Percentiles rank a stretch among this genome's conserved stretches.
These are phyloP conservation scores for Caenorhabditis afra DNA, from an alignment of 2,888 invertebrate species.

Conservation along the genomic window DNA sequence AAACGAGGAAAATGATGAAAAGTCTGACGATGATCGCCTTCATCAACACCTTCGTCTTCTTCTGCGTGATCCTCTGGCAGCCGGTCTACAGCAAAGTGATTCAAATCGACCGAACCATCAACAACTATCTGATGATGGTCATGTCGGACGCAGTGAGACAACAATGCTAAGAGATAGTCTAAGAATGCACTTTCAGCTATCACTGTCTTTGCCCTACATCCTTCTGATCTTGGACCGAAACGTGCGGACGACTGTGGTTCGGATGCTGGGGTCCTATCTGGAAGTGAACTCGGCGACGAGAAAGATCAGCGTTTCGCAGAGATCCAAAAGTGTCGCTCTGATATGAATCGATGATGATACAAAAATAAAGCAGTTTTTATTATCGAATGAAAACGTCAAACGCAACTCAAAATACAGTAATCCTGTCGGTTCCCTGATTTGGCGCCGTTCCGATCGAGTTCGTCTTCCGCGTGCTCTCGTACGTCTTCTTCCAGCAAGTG, in stretches of 20 bases:
- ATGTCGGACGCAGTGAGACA: slow-evolving; percentile 10
- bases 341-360: too few species aligned
- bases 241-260: neutral
- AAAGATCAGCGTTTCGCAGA: too few species aligned
- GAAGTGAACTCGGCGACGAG: neutral
- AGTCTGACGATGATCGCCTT: slow-evolving; percentile 10
- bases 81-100: neutral
- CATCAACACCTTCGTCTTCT: slow-evolving; percentile 7
- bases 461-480: neutral
- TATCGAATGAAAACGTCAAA: too few species aligned
- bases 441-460: neutral
- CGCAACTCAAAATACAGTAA: neutral
- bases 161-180: neutral
- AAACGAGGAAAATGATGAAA: slow-evolving; percentile 1
- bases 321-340: too few species aligned
- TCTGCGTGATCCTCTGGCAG: neutral
- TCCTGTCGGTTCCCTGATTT: neutral
- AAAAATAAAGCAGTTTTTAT: too few species aligned
- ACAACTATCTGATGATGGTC: slow-evolving; percentile 1
- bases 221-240: slow-evolving; percentile 12
- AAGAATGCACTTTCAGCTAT: slow-evolving; percentile 7
- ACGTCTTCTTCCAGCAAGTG: slow-evolving; percentile 15
- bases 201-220: slow-evolving; percentile 7
- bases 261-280: neutral
- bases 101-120: neutral